Conservation (phyloP, 2,113 vertebrate species). For the Verasper variegatus region DNA sequence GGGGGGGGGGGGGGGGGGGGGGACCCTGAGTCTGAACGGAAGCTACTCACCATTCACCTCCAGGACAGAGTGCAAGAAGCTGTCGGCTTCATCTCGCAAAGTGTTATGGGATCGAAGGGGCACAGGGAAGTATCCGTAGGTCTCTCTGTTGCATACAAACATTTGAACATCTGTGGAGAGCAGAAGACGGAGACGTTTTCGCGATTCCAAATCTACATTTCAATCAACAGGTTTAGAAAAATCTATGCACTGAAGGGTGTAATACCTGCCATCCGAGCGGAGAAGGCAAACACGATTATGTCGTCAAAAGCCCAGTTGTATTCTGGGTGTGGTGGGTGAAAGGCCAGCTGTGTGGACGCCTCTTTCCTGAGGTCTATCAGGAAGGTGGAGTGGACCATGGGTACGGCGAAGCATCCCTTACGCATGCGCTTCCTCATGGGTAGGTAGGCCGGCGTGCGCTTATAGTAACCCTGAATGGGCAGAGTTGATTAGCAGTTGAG, state of each 20-base stretch:
- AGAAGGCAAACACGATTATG: conserved; percentile 94
- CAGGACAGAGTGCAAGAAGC: conserved; percentile 88
- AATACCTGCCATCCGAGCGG: conserved; percentile 90
- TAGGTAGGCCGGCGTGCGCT: conserved; percentile 91
- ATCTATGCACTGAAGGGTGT: neutral
- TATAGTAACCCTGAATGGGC: conserved; percentile 89
- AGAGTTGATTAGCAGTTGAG: conserved; percentile 2
- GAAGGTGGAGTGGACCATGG: conserved; percentile 97
- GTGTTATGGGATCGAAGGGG: conserved; percentile 87
- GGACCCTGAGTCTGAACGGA: neutral
- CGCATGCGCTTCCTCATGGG: conserved; percentile 88
- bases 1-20: neutral
- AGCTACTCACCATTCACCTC: conserved; percentile 89
- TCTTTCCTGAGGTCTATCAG: conserved; percentile 91
- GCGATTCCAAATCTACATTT: neutral
- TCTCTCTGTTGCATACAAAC: conserved; percentile 90
- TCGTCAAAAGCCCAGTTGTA: conserved; percentile 95
- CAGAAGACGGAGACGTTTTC: neutral
- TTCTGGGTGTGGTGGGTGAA: conserved; percentile 89
- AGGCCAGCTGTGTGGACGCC: conserved; percentile 84
- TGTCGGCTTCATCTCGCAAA: conserved; percentile 89
- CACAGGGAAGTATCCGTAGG: conserved; percentile 88
- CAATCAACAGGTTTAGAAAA: neutral
- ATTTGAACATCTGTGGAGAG: conserved; percentile 88
- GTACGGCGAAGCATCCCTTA: conserved; percentile 90